These are phyloP conservation scores for Plemyria rubiginata DNA, from an alignment of 2,888 invertebrate species.

Conservation along the genomic window DNA sequence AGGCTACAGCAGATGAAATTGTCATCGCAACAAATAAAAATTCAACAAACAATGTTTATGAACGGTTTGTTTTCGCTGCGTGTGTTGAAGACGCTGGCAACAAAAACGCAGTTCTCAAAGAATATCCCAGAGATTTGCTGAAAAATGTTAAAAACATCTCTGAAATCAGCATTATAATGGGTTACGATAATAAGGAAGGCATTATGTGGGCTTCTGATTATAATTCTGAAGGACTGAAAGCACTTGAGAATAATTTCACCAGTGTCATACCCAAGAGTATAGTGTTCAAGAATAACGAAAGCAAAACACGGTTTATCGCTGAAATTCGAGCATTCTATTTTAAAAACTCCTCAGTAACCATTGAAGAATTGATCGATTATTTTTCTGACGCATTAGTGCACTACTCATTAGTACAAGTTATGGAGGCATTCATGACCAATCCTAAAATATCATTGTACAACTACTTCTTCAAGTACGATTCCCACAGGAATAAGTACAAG, in stretches of 20 bases:
- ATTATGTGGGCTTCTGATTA: conserved; percentile 48
- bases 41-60: conserved; percentile 41
- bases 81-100: conserved; percentile 44
- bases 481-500: conserved; percentile 51
- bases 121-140: conserved; percentile 42
- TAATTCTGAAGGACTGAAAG: conserved; percentile 38
- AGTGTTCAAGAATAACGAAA: conserved; percentile 37
- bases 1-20: conserved; percentile 47
- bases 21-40: conserved; percentile 42
- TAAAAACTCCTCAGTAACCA: conserved; percentile 35
- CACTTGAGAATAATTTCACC: conserved; percentile 14
- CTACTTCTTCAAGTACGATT: conserved; percentile 55
- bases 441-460: conserved; percentile 43
- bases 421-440: conserved; percentile 37
- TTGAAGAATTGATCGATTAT: conserved; percentile 47
- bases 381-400: conserved; percentile 51
- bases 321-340: conserved; percentile 49
- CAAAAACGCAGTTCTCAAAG: conserved; percentile 42
- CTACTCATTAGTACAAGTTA: conserved; percentile 41
- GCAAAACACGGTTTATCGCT: conserved; percentile 39
- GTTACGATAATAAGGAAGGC: conserved; percentile 56
- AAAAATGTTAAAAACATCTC: conserved; percentile 30
- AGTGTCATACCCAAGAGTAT: conserved; percentile 20
- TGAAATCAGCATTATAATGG: conserved; percentile 49
- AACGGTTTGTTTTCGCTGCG: conserved; percentile 45